Conservation (phyloP, 2,797 vertebrate species). For the Pseudochromis fuscus region DNA sequence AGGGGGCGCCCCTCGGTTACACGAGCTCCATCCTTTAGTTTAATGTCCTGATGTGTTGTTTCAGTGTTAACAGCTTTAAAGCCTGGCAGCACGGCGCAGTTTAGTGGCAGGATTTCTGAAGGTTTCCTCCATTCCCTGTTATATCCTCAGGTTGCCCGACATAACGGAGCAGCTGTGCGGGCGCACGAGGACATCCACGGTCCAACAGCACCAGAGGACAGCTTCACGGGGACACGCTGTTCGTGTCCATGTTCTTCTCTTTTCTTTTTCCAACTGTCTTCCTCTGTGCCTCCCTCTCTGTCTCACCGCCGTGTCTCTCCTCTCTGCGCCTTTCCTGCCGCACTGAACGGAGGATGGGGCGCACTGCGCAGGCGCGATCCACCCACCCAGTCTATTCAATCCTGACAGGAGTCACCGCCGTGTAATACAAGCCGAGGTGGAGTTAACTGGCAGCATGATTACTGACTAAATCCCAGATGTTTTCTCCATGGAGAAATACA, state of each 20-base stretch:
- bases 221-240: slow-evolving; percentile 2
- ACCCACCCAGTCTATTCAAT: slow-evolving; percentile 73
- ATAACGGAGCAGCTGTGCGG: slow-evolving; percentile 54
- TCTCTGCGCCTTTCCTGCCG: slow-evolving; percentile 88
- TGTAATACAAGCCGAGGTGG: slow-evolving; percentile 48
- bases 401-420: slow-evolving; percentile 47
- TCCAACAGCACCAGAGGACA: slow-evolving; percentile 15
- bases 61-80: slow-evolving; percentile 4
- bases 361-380: slow-evolving; percentile 81
- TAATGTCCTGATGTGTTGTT: slow-evolving; percentile 30
- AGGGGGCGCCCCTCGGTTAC: slow-evolving; percentile 31
- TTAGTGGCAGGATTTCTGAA: slow-evolving; percentile 63
- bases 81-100: slow-evolving; percentile 38
- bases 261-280: slow-evolving; percentile 49
- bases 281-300: slow-evolving; percentile 48
- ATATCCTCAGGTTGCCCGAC: slow-evolving; percentile 60
- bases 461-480: slow-evolving; percentile 29
- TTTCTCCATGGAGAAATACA: slow-evolving; percentile 40
- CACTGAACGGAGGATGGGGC: slow-evolving; percentile 75
- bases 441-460: slow-evolving; percentile 18
- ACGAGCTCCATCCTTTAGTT: slow-evolving; percentile 55
- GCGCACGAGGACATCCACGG: slow-evolving; percentile 26
- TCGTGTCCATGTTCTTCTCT: slow-evolving; percentile 58
- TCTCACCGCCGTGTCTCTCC: slow-evolving; percentile 65
- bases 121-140: slow-evolving; percentile 76